phyloP scores from a whole-genome alignment of 1,140 invertebrate genomes.

The Zaprionus ornatus region DNA sequence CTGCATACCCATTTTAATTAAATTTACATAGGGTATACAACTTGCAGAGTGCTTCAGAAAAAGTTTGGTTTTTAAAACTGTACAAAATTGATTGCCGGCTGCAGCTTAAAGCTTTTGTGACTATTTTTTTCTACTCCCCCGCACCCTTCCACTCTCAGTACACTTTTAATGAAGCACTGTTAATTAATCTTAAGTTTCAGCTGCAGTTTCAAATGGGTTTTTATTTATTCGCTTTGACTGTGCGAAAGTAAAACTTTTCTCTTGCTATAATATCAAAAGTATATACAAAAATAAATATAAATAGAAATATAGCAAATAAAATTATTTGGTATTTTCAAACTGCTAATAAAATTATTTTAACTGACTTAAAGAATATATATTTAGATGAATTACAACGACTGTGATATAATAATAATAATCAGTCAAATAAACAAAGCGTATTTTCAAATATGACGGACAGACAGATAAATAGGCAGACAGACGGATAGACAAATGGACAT shows the following conservation, averaged over 20 bases:
- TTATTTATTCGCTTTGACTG: constrained; percentile 8
- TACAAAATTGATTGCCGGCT: constrained; percentile 20
- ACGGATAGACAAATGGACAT: no score
- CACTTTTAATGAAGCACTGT: constrained; percentile 29
- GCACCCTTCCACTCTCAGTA: neutral
- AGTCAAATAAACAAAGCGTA: no score
- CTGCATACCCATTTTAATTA: neutral
- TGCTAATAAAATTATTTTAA: neutral
- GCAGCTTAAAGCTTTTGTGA: constrained; percentile 23
- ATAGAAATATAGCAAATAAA: neutral
- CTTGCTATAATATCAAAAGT: neutral
- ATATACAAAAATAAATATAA: neutral
- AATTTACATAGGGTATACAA: constrained; percentile 9
- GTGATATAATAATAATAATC: no score
- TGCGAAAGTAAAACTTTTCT: neutral
- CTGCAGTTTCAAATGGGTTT: constrained; percentile 23
- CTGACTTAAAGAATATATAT: no score
- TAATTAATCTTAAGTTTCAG: constrained; percentile 29
- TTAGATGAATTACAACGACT: no score
- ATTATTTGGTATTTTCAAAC: neutral
- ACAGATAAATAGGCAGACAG: no score
- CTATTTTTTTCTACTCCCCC: neutral
- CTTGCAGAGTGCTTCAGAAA: neutral
- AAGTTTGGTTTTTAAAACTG: constrained; percentile 14
- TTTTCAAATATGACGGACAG: no score